Conservation (phyloP, 2,888 invertebrate genomes). For the Branchinecta sandiegonensis region DNA sequence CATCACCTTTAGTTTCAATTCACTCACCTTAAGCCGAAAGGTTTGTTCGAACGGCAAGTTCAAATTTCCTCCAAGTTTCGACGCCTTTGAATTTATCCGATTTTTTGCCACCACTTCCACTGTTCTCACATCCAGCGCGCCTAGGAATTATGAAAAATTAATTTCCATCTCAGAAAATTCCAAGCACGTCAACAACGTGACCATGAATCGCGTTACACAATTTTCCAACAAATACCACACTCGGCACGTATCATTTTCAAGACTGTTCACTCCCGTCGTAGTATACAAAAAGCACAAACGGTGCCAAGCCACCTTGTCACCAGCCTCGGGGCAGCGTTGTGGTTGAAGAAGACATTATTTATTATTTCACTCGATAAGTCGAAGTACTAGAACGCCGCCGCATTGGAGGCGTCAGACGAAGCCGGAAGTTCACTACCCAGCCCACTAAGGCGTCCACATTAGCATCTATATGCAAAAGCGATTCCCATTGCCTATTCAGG, state of each 20-base stretch:
- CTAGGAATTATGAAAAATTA: conserved; percentile 28
- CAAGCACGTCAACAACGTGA: too few species aligned
- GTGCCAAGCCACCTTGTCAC: neutral
- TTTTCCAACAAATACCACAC: neutral
- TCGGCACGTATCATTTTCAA: conserved; percentile 13
- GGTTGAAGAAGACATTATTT: neutral
- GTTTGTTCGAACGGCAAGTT: conserved; percentile 3
- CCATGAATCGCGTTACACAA: too few species aligned
- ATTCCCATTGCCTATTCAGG: too few species aligned
- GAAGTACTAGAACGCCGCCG: too few species aligned
- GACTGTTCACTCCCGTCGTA: neutral
- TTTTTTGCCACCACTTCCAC: conserved; percentile 40
- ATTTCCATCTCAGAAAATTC: neutral
- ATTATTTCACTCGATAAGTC: too few species aligned
- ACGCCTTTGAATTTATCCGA: conserved; percentile 26
- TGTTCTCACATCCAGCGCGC: conserved; percentile 38
- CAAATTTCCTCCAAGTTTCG: conserved; percentile 1
- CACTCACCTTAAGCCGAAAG: neutral
- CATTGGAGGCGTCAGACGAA: too few species aligned
- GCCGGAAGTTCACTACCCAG: too few species aligned
- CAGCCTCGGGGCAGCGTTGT: neutral
- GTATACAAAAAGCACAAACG: neutral
- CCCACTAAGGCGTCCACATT: too few species aligned
- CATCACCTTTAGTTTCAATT: too few species aligned
- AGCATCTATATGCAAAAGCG: too few species aligned